Evolutionary conservation across 2,113 vertebrate genomes (phyloP), one percentile per base, ranked within the genome.

Genomic region (Motacilla tschutschensis): DNA sequence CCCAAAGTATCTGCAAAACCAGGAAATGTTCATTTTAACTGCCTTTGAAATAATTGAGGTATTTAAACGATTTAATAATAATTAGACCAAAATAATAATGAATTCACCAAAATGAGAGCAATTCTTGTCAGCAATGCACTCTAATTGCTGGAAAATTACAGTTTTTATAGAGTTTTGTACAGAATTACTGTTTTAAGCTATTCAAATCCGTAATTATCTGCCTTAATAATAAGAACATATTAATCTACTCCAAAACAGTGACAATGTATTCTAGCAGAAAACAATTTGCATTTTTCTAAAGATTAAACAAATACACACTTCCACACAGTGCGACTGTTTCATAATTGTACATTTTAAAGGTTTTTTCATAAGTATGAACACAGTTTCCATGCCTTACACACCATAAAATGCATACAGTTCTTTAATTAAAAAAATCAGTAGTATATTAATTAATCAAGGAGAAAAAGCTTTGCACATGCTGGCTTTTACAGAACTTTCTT

Each of bases 81-180:
- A 89, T 88, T 83, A 87, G 40, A 81, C 47, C 41, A 44, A 88
- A 93, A 44, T 72, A 89, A 92, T 89, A 93, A 93, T 36, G 24
- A 85, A 79, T 77, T 44, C 75, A 72, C 33, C 51, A 83, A 87
- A 87, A 71, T 75, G 35, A 89, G 50, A 89, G 59, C 33, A 86
- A 77, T 63, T 43, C 24, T 88, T 93, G 70, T 71, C 69, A 67
- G 60, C 65, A 89, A 63, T 83, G 48, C 44, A 79, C 40, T 77
- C n/a, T 83, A 84, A 89, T 89, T 91, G 76, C 66, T 77, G 36
- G 63, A 50, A 92, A 94, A 94, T 90, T 90, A 92, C 62, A 82
- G 73, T 88, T 55, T 88, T 86, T 92, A 82, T 48, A 50, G 24
- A 89, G 53, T 58, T 77, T 72, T 88, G 35, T 62, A 72, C 2